Evolutionary conservation across 2,797 vertebrate genomes (phyloP).

Genomic region (Phalloptychus januarius): DNA sequence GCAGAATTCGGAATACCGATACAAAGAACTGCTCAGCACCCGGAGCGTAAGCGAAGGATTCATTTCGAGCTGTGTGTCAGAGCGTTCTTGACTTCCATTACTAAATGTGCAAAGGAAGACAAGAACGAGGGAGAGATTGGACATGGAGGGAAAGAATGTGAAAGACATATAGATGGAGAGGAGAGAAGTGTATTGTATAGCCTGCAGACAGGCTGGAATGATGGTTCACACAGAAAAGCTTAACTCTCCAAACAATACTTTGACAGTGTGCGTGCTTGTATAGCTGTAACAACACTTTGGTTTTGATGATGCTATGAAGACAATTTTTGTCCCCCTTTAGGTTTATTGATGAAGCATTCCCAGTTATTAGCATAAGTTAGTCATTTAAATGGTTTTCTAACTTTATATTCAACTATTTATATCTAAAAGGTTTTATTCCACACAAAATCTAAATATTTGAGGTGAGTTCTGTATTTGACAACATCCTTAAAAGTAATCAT

Average conservation of each 20-base stretch:
- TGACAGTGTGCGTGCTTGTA: slow-evolving; percentile 4
- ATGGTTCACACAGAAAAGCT: slow-evolving; percentile 44
- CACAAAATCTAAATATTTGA: background rate
- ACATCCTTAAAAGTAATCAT: background rate
- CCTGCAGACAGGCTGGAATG: slow-evolving; percentile 44
- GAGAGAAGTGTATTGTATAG: slow-evolving; percentile 32
- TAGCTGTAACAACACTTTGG: background rate
- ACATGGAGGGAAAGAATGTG: slow-evolving; percentile 10
- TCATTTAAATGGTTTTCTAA: background rate
- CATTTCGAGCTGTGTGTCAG: slow-evolving; percentile 70
- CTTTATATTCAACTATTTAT: background rate
- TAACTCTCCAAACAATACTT: slow-evolving; percentile 45
- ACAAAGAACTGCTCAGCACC: slow-evolving; percentile 52
- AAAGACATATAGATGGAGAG: slow-evolving; percentile 15
- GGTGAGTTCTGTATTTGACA: background rate
- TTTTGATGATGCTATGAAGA: background rate
- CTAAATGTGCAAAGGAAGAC: background rate
- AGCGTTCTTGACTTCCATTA: background rate
- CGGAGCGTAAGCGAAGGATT: slow-evolving; percentile 70
- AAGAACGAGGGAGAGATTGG: slow-evolving; percentile 5
- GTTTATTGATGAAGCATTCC: background rate
- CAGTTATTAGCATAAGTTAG: background rate
- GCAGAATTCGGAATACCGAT: slow-evolving; percentile 72
- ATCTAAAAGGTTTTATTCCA: background rate
- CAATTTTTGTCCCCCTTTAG: background rate